Evolutionary conservation across 2,888 invertebrate species (phyloP).

Genomic region (Argyresthia goedartella): DNA sequence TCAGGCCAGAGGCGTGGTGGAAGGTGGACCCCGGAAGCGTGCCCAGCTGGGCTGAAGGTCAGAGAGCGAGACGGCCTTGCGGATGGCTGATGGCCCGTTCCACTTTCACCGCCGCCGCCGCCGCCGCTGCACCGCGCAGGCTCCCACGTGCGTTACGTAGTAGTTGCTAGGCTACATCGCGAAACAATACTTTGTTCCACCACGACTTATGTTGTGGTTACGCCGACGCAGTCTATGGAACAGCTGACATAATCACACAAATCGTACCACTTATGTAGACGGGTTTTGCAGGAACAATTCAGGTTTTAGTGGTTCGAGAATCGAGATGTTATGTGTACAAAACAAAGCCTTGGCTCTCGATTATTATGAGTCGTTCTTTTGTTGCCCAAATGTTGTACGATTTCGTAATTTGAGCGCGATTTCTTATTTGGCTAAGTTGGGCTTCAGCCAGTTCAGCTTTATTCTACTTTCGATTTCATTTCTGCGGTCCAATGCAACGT

Average conservation of each 20-base stretch:
- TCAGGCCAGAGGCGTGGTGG: not conserved
- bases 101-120: constrained; percentile 67
- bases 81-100: constrained; percentile 40
- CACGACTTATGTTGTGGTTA: constrained; percentile 27
- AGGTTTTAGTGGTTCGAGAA: constrained; percentile 33
- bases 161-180: constrained; percentile 14
- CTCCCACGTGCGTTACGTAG: constrained; percentile 54
- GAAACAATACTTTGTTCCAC: constrained; percentile 22
- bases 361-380: constrained; percentile 21
- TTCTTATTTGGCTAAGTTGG: not conserved
- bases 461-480: constrained; percentile 1
- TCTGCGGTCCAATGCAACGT: not conserved
- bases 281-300: constrained; percentile 43
- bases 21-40: constrained; percentile 43
- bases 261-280: constrained; percentile 35
- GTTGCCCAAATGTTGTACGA: not conserved
- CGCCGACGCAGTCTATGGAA: constrained; percentile 46
- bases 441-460: not conserved
- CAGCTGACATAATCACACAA: constrained; percentile 55
- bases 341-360: constrained; percentile 49
- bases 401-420: constrained; percentile 1
- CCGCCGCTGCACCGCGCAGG: constrained; percentile 24
- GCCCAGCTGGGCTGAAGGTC: constrained; percentile 40
- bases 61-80: constrained; percentile 58
- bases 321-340: constrained; percentile 32